These are phyloP conservation scores for Callimico goeldii DNA, from an alignment of 2,797 vertebrate species.

Conservation along the genomic window DNA sequence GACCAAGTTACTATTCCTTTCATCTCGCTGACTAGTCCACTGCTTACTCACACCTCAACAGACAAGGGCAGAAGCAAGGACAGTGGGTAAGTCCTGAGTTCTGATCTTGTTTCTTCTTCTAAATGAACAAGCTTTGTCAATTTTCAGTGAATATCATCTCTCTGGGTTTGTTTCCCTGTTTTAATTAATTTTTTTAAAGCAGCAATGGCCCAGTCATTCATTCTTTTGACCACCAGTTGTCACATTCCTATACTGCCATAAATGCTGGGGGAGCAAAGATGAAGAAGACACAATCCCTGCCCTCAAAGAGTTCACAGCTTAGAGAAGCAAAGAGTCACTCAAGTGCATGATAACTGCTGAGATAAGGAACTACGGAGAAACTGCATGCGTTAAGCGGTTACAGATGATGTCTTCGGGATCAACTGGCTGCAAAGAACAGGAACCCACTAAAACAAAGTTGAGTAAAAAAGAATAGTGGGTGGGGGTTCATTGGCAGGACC, in stretches of 20 bases:
- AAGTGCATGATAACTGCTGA: rapidly evolving
- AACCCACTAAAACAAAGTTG: not conserved
- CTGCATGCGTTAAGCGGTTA: rapidly evolving
- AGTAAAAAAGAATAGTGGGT: not conserved
- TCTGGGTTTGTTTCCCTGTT: not conserved
- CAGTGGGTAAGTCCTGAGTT: not conserved
- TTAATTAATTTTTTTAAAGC: not conserved
- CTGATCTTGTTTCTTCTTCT: not conserved
- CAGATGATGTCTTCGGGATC: not conserved
- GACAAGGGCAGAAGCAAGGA: not conserved
- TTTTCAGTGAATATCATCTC: not conserved
- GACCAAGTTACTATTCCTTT: not conserved
- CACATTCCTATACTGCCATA: rapidly evolving
- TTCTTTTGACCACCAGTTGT: not conserved
- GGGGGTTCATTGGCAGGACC: not conserved
- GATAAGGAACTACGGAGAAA: not conserved
- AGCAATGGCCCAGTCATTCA: not conserved
- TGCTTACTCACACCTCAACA: not conserved
- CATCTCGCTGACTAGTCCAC: not conserved
- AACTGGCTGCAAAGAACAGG: not conserved
- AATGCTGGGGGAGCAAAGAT: not conserved
- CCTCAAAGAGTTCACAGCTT: not conserved
- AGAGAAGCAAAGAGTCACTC: not conserved
- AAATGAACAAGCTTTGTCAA: not conserved
- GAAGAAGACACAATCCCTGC: no score